Base-by-base conservation (phyloP, 1,140 invertebrate genomes). In the Neuroterus valhalla region DNA sequence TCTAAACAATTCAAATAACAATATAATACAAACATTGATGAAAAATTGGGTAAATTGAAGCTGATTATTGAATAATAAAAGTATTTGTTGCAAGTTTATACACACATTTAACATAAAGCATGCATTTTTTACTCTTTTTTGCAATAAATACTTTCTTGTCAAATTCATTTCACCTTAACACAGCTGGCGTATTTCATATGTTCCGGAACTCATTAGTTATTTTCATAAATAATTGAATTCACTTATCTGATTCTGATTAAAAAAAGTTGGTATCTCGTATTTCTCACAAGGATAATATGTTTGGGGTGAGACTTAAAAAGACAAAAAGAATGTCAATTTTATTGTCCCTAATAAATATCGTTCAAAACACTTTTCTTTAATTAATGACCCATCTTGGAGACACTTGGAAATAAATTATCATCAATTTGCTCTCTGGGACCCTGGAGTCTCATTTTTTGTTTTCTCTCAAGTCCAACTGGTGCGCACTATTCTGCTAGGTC, bases 381-480 rank as follows among this genome's bases (percentile, higher is more conserved):
- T 62, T 62, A 62, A 62, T 62, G 55, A 38, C 26, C 55, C 26
- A 62, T 62, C 55, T 62, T 62, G 55, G 55, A 11, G 31, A 62
- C 55, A 26, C 55, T 62, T 62, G 26, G 55, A 62, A 62, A 62
- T 62, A 38, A 62, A 62, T 62, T 62, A 62, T 62, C 55, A 62
- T 38, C 55, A 62, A 62, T 62, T 62, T 38, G 26, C 26, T 62
- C 55, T 31, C 23, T 62, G 26, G 23, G 55, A 31, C 55, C 55
- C 17, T n/a, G 48, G 55, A n/a, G 1, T 62, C 6, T 12, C 15
- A 62, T 62, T 62, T 31, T n/a, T 38, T 38, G 55, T 62, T 62
- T 71, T 66, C 50, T 70, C 72, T 70, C 71, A 68, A 52, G 71
- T 70, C 46, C 71, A 74, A 77, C 42, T 55, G 68, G 70, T 50